Base-by-base conservation (phyloP, 2,113 vertebrate genomes). In the Cacatua alba region DNA sequence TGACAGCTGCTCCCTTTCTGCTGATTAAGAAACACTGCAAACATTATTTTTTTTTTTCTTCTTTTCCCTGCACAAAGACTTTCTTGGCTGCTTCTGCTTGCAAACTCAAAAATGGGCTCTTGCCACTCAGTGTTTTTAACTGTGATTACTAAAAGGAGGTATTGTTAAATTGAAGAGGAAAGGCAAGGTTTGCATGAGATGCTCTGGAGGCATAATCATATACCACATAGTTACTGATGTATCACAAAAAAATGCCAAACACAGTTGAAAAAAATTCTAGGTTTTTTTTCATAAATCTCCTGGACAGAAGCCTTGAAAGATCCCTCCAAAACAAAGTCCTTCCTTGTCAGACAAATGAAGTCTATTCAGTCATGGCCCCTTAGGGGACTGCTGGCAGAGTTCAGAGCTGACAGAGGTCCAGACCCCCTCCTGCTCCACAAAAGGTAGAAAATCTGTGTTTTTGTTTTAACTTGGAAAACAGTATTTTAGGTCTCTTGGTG, bases 1-100 rank as follows among this genome's bases (percentile, higher is more conserved):
- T 93, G 72, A 62, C 90, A 89, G 86, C 95, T 86, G 85, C 74
- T 95, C 62, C 65, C 79, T 94, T 95, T 82, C 95, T 93, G 77
- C 76, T 75, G 63, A 92, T 88, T 90, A 87, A 95, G 90, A 97
- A 96, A 82, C 71, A 75, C 17, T 57, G 83, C 78, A 77, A 94
- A 81, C 48, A 51, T 17, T 41, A 55, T 72, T 78, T 57, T 48
- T 37, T 21, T 43, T 5, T 1, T 17, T 10, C 53, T 43, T 51
- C 79, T 82, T 67, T 93, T 55, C 4, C 39, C 29, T 91, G 35
- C 41, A 84, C 78, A 83, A 57, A 82, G 44, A 60, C 10, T 70
- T 95, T 91, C 71, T 86, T 55, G 62, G 74, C 44, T 86, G 44
- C 49, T 94, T 75, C 31, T 77, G 79, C 68, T 71, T 64, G 21